phyloP scores from a whole-genome alignment of 1,140 invertebrate species.

The Hylaeus volcanicus region DNA sequence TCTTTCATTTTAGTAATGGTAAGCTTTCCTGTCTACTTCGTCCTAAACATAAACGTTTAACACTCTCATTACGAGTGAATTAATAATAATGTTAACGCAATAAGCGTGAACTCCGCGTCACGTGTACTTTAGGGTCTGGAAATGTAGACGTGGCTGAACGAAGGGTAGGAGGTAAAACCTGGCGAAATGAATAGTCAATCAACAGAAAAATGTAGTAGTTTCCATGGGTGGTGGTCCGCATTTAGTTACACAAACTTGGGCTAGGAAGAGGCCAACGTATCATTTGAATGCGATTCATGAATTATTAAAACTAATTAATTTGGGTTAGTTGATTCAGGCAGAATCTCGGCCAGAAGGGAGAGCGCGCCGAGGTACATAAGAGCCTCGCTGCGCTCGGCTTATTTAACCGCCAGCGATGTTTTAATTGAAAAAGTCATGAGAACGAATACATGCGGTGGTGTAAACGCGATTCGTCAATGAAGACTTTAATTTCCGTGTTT shows the following conservation, averaged over 20 bases:
- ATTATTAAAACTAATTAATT: conserved; percentile 71
- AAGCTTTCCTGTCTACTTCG: too few relatives aligned
- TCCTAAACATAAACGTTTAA: too few relatives aligned
- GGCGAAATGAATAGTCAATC: conserved; percentile 64
- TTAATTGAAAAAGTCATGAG: conserved; percentile 62
- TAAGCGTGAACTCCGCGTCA: background rate
- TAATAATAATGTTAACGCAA: too few relatives aligned
- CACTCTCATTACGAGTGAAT: too few relatives aligned
- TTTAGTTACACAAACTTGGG: conserved; percentile 10
- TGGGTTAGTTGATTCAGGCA: conserved; percentile 60
- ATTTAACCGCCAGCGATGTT: conserved; percentile 57
- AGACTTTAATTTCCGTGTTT: conserved; percentile 25
- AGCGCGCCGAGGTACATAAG: conserved; percentile 5
- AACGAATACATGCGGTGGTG: conserved; percentile 20
- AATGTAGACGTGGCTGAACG: background rate
- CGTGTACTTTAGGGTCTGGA: conserved; percentile 27
- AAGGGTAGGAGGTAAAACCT: background rate
- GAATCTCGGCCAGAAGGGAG: conserved; percentile 25
- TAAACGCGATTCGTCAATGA: conserved; percentile 21
- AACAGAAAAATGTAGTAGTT: conserved; percentile 62
- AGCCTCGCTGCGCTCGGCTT: conserved; percentile 28
- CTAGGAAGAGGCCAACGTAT: background rate
- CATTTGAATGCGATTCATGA: conserved; percentile 64
- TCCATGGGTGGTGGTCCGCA: conserved; percentile 17
- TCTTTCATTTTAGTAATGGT: too few relatives aligned